Evolutionary conservation across 2,888 invertebrate genomes (phyloP), one percentile per base, ranked within the genome.

Genomic region (Syrphus vitripennis): DNA sequence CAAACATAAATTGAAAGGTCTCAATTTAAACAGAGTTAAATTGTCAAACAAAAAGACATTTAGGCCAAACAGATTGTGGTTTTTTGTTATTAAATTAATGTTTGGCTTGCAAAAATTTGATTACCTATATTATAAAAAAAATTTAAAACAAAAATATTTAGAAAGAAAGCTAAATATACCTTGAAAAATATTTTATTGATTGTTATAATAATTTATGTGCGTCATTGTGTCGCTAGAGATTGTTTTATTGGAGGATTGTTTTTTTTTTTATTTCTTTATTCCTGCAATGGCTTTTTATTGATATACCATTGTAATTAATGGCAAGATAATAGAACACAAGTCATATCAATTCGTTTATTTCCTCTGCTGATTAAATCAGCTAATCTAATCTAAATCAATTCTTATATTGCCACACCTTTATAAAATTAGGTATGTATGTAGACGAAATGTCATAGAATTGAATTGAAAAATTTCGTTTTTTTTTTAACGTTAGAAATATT

Each of bases 1-100:
- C 91, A 89, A 88, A 88, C 14, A 6, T 82, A 82, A 83, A 77
- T 74, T 89, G 89, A 89, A 88, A 90, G 89, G 90, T 89, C 89
- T 76, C 45, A 69, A 72, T 80, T 74, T 74, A 45, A 55, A 45
- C 34, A 45, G 48, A 24, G 19, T 76, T 76, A 29, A 67, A n/a
- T 37, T 84, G 84, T 84, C 84, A 76, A 70, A 75, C 67, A 29
- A n/a, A 26, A 9, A 2, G 1, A 16, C 21, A n/a, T 26, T 42
- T 40, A n/a, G 10, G 5, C 3, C 26, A 61, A 16, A 29, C 16
- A 24, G 14, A 26, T 3, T 26, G 2, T 26, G 10, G 14, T 40
- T 59, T 40, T 40, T n/a, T n/a, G n/a, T n/a, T n/a, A n/a, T n/a
- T n/a, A 40, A 4, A 26, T 42, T 40, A 0, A n/a, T n/a, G 24